phyloP scores from a whole-genome alignment of 2,113 vertebrate species.

The Antennarius striatus region DNA sequence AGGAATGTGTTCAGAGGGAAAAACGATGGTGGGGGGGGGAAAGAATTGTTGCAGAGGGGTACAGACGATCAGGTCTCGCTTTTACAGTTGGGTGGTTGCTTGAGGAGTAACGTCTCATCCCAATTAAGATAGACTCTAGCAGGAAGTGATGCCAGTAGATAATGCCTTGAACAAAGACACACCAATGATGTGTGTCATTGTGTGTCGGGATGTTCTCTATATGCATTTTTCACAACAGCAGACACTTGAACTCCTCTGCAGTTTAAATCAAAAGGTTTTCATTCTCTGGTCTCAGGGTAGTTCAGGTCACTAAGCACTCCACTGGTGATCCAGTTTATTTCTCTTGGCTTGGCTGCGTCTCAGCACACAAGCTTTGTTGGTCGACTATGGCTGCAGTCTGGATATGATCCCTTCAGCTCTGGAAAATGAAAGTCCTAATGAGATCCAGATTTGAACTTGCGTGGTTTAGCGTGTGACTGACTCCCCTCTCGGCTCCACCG shows the following conservation, averaged over 20 bases:
- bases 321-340: constrained; percentile 45
- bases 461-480: constrained; percentile 47
- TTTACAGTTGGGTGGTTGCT: constrained; percentile 23
- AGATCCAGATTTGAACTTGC: constrained; percentile 66
- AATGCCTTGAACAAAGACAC: constrained; percentile 32
- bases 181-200: constrained; percentile 1
- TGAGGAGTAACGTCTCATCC: constrained; percentile 33
- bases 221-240: constrained; percentile 28
- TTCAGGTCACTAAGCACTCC: constrained; percentile 49
- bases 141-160: constrained; percentile 70
- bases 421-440: constrained; percentile 62
- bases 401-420: constrained; percentile 52
- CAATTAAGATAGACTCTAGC: constrained; percentile 41
- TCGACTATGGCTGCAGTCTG: constrained; percentile 50
- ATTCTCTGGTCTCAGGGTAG: constrained; percentile 23
- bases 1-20: constrained; percentile 45
- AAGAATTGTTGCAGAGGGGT: constrained; percentile 13
- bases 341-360: constrained; percentile 48
- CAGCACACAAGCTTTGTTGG: constrained; percentile 43
- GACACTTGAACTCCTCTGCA: constrained; percentile 34
- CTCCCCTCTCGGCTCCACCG: constrained; percentile 45
- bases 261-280: constrained; percentile 47
- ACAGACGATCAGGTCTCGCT: constrained; percentile 27
- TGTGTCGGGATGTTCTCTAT: background rate
- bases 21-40: background rate